Conservation (phyloP, 2,797 vertebrate genomes). For the Cuniculus paca region DNA sequence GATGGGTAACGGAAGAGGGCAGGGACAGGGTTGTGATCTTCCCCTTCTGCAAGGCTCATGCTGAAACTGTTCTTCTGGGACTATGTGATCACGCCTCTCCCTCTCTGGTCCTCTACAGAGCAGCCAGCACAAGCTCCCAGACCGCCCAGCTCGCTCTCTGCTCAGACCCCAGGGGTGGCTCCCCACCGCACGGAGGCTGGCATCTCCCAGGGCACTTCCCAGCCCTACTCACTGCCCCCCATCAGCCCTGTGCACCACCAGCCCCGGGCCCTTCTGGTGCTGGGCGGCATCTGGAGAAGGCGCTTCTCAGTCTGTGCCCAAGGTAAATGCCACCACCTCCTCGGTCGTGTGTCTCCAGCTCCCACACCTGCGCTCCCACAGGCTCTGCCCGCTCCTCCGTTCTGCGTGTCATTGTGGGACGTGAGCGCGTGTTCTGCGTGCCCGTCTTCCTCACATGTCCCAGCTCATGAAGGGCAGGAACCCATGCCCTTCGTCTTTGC, state of each 20-base stretch:
- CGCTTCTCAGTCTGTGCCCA: background rate
- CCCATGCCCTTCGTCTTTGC: background rate
- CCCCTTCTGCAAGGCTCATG: background rate
- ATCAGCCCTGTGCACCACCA: background rate
- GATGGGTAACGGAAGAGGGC: too few species aligned
- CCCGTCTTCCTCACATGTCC: background rate
- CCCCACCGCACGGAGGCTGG: background rate
- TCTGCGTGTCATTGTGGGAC: background rate
- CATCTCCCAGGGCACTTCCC: background rate
- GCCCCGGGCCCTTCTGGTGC: background rate
- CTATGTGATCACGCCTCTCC: background rate
- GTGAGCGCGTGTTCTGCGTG: background rate
- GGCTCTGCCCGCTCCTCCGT: background rate
- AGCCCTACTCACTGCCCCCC: background rate
- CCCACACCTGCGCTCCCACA: fast-evolving
- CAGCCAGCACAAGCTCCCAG: background rate
- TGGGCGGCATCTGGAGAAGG: background rate
- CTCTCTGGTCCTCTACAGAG: background rate
- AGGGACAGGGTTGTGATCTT: fast-evolving
- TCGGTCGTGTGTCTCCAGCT: fast-evolving
- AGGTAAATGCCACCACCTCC: background rate
- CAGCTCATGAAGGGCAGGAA: conserved; percentile 19
- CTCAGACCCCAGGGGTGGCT: background rate
- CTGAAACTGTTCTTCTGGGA: background rate
- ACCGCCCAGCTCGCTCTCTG: background rate